Conservation (phyloP, 2,113 vertebrate species). For the Chiloscyllium plagiosum region DNA sequence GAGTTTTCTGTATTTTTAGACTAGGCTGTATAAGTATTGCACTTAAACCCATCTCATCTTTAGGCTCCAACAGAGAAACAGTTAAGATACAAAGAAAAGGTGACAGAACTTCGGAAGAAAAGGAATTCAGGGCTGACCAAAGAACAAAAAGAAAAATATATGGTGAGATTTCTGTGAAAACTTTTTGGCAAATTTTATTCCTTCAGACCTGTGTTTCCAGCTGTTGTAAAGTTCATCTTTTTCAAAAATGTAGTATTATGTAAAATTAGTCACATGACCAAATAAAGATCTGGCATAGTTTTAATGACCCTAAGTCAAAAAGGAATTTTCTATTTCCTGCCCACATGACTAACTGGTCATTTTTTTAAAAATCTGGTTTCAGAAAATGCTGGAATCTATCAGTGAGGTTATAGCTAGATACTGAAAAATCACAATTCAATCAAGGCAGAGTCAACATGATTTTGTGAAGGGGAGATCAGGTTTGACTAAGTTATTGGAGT, state of each 20-base stretch:
- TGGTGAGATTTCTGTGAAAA: slow-evolving; percentile 59
- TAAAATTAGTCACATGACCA: background rate
- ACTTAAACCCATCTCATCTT: slow-evolving; percentile 38
- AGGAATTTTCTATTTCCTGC: background rate
- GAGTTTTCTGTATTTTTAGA: background rate
- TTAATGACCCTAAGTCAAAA: background rate
- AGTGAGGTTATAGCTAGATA: background rate
- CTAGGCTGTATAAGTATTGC: background rate
- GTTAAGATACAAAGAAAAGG: slow-evolving; percentile 90
- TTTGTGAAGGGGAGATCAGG: background rate
- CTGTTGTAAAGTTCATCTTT: background rate
- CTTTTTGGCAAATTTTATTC: background rate
- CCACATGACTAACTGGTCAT: background rate
- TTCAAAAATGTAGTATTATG: background rate
- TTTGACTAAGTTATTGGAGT: background rate
- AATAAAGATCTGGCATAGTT: background rate
- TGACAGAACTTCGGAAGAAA: slow-evolving; percentile 89
- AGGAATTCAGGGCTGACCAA: slow-evolving; percentile 84
- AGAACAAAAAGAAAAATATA: slow-evolving; percentile 96
- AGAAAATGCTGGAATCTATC: background rate
- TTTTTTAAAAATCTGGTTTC: background rate
- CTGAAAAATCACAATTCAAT: background rate
- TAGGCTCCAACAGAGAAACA: slow-evolving; percentile 89
- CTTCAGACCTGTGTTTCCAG: background rate
- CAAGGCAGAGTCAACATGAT: background rate